phyloP scores from a whole-genome alignment of 2,113 vertebrate species.

The Lanius collurio region DNA sequence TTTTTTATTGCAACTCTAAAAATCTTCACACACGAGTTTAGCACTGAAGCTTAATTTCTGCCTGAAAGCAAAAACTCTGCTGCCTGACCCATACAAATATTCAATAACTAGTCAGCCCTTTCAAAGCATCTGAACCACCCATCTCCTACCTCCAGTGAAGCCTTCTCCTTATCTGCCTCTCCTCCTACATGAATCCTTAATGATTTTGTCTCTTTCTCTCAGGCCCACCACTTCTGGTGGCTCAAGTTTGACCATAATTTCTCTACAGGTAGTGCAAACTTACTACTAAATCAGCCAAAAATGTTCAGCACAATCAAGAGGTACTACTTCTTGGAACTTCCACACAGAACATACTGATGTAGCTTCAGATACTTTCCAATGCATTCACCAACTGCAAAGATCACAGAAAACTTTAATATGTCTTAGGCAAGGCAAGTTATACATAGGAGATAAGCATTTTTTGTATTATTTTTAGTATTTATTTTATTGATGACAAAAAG shows the following conservation, averaged over 20 bases:
- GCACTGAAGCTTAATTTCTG: neutral
- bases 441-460: neutral
- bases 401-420: neutral
- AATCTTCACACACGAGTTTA: neutral
- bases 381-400: neutral
- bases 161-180: neutral
- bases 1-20: neutral
- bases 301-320: neutral
- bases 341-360: accelerated
- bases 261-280: neutral
- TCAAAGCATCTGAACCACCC: neutral
- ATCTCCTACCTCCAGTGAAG: neutral
- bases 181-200: neutral
- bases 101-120: neutral
- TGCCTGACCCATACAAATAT: neutral
- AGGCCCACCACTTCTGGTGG: neutral
- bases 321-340: neutral
- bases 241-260: neutral
- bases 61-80: neutral
- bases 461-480: neutral
- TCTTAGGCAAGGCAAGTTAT: neutral
- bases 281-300: neutral
- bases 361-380: neutral
- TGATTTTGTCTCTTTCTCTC: neutral
- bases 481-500: neutral